These are phyloP conservation scores for Drosophila quadrilineata DNA, from an alignment of 1,140 invertebrate species.

Conservation along the genomic window DNA sequence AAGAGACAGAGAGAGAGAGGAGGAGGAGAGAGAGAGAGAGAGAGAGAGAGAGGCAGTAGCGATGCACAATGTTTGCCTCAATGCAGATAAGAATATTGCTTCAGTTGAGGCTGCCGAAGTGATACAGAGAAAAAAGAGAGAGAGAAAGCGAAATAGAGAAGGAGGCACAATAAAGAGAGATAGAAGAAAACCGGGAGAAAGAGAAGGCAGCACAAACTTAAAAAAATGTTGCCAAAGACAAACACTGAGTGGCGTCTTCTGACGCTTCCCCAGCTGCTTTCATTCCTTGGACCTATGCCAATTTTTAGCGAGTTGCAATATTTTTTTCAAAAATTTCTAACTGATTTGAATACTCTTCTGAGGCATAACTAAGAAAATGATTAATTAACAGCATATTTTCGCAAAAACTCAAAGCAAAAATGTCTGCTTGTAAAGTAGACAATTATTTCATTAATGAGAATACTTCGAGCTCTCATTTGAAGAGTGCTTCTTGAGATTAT, in stretches of 20 bases:
- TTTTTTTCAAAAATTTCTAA: not conserved
- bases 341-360: constrained; percentile 16
- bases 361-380: too few relatives aligned
- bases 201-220: too few relatives aligned
- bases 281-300: constrained; percentile 23
- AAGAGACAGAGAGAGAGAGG: constrained; percentile 10
- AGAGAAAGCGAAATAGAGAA: too few relatives aligned
- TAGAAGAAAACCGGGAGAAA: too few relatives aligned
- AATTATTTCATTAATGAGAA: too few relatives aligned
- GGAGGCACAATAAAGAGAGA: too few relatives aligned
- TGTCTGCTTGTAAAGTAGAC: too few relatives aligned
- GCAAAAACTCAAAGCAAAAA: not conserved
- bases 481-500: too few relatives aligned
- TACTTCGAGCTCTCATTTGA: too few relatives aligned
- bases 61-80: constrained; percentile 49
- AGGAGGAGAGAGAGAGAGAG: not conserved
- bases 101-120: constrained; percentile 45
- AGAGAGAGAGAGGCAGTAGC: constrained; percentile 10
- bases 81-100: constrained; percentile 72
- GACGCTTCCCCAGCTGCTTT: constrained; percentile 28
- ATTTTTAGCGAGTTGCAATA: too few relatives aligned
- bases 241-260: constrained; percentile 47
- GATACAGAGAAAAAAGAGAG: constrained; percentile 22
- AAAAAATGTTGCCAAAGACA: constrained; percentile 52
- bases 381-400: not conserved